Base-by-base conservation (phyloP, 2,888 invertebrate species). In the Eustalomyia histrio region DNA sequence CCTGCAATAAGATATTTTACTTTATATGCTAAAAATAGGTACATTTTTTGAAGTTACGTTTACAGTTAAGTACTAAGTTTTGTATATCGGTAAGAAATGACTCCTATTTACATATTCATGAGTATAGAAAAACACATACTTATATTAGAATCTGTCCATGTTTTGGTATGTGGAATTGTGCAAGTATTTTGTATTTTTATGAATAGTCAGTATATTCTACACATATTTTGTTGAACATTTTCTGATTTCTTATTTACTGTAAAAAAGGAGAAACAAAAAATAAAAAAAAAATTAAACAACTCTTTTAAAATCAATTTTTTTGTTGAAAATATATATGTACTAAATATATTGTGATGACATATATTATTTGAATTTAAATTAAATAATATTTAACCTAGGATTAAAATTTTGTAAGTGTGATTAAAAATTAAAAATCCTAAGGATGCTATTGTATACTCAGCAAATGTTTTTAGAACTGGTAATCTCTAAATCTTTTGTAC, bases 171-270 rank as follows among this genome's bases (percentile, higher is more conserved):
- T 43, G 43, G 55, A 9, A 57, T 57, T 67, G 67, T 67, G 43
- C 18, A 67, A 67, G 55, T 67, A 67, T 57, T 67, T 67, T 43
- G 55, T 17, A 67, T 6, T 47, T 47, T 12, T n/a, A 53, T 65
- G 52, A n/a, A 29, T 9, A 55, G n/a, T n/a, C n/a, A n/a, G 18
- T 33, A 33, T 29, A 57, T 29, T 39, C n/a, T 47, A 47, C n/a
- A 47, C n/a, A n/a, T 47, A 47, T 47, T 47, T 47, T 47, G 14
- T 47, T 39, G 6, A 39, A 39, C 9, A 12, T 47, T 47, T n/a
- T 47, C 10, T 47, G n/a, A 14, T 47, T n/a, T 47, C 16, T n/a
- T 47, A 12, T 47, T 47, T 47, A 55, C 29, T 29, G n/a, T 29
- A 29, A 29, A 6, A 39, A 39, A 39, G 12, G n/a, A n/a, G n/a